Base-by-base conservation (phyloP, 1,140 invertebrate genomes). In the Zaprionus taronus region DNA sequence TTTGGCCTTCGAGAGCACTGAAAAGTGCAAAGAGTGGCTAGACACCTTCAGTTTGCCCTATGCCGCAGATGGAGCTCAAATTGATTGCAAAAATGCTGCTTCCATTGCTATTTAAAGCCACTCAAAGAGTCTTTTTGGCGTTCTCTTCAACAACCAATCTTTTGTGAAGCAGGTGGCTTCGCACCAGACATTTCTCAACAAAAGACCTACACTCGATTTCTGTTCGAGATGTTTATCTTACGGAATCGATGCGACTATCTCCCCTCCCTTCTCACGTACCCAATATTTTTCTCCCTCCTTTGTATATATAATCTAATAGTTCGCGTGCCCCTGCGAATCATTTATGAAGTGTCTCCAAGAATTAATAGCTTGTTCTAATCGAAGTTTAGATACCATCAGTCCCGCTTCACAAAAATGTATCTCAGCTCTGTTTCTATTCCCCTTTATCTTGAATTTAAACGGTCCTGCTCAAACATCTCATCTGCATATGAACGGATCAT, bases 11-110 rank as follows among this genome's bases (percentile, higher is more conserved):
- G 95, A 96, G 87, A 95, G 96, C 80, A 93, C 93, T 92, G 95
- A 96, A 93, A 97, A 97, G 93, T 97, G 96, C 94, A 94, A 96
- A 93, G 95, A 97, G 93, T 99, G 98, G 95, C 94, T 98, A 92
- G 95, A 95, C 93, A 95, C 96, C 81, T 97, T 97, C 93, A 95
- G 95, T 93, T 95, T 98, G 83, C 94, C 95, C 80, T 97, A 96
- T 93, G 93, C 94, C 87, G 94, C 94, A 91, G 94, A 95, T 77
- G 80, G 79, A 34, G 77, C 69, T 20, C 90, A 92, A 83, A 89
- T 92, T 49, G 91, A 92, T 83, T 92, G 91, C 57, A 92, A 92
- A 91, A 81, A 76, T 63, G 91, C 89, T n/a, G 76, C 83, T 44
- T 57, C 80, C 15, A 80, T 91, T 77, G 74, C 79, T 24, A 90